Evolutionary conservation across 2,113 vertebrate species (phyloP), one percentile per base, ranked within the genome.

Genomic region (Echinops telfairi): DNA sequence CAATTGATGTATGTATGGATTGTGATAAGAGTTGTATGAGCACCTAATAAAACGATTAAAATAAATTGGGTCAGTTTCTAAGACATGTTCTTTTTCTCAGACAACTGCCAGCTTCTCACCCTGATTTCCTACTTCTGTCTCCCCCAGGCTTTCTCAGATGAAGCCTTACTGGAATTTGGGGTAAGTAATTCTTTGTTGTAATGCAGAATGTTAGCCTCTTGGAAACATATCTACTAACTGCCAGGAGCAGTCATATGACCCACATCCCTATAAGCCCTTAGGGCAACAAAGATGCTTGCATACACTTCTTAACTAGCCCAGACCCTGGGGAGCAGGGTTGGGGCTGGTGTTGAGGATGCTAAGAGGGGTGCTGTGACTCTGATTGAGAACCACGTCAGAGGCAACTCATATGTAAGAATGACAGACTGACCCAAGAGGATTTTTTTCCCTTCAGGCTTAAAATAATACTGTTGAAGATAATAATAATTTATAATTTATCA

Each of bases 11-110:
- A n/a, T n/a, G n/a, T n/a, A n/a, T n/a, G n/a, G n/a, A n/a, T n/a
- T n/a, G n/a, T n/a, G n/a, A n/a, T n/a, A n/a, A n/a, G n/a, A n/a
- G n/a, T n/a, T n/a, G n/a, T n/a, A n/a, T n/a, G n/a, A n/a, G n/a
- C n/a, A n/a, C n/a, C n/a, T n/a, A n/a, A n/a, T n/a, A n/a, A n/a
- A n/a, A n/a, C n/a, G n/a, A n/a, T n/a, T n/a, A n/a, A n/a, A n/a
- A n/a, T 29, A 71, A 84, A 68, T 3, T 33, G 53, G 31, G 19
- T 66, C 22, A 40, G 91, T 84, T 83, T 57, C 82, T 47, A 71
- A 79, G 40, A 78, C 75, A 91, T 83, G 47, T 73, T 80, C 22
- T 29, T 83, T 89, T 62, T 92, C 68, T 94, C 58, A 7, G 27
- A 62, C 7, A 66, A 76, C 76, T 79, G 91, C 47, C 19, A 78